phyloP scores from a whole-genome alignment of 1,140 invertebrate species.

The Arion vulgaris region DNA sequence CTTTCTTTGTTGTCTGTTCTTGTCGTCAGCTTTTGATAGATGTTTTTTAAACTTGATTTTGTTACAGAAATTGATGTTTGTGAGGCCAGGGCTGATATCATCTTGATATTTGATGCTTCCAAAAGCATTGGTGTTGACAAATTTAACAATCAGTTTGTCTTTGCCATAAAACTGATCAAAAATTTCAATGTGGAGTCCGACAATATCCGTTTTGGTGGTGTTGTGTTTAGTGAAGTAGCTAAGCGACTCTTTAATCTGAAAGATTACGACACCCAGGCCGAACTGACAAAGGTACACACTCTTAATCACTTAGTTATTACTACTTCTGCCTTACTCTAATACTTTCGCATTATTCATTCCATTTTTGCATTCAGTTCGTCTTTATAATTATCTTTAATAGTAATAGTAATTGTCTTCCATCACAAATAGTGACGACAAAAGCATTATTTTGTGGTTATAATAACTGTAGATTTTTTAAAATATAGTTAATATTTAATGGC shows the following conservation, averaged over 20 bases:
- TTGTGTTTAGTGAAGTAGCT: not conserved
- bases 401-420: too few species aligned
- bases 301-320: too few species aligned
- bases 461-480: too few species aligned
- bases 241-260: not conserved
- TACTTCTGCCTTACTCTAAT: too few species aligned
- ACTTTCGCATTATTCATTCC: too few species aligned
- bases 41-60: not conserved
- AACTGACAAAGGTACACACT: not conserved
- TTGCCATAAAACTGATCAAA: not conserved
- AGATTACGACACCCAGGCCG: not conserved
- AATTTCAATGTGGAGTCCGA: not conserved
- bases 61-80: not conserved
- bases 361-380: too few species aligned
- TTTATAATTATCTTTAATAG: too few species aligned
- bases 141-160: not conserved
- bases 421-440: too few species aligned
- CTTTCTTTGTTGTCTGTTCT: too few species aligned
- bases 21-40: not conserved
- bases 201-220: not conserved
- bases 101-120: slow-evolving; percentile 2
- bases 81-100: not conserved
- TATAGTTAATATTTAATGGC: too few species aligned
- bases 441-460: too few species aligned
- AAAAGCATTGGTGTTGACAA: not conserved